Evolutionary conservation across 2,113 vertebrate genomes (phyloP).

Genomic region (Phalacrocorax pelagicus): DNA sequence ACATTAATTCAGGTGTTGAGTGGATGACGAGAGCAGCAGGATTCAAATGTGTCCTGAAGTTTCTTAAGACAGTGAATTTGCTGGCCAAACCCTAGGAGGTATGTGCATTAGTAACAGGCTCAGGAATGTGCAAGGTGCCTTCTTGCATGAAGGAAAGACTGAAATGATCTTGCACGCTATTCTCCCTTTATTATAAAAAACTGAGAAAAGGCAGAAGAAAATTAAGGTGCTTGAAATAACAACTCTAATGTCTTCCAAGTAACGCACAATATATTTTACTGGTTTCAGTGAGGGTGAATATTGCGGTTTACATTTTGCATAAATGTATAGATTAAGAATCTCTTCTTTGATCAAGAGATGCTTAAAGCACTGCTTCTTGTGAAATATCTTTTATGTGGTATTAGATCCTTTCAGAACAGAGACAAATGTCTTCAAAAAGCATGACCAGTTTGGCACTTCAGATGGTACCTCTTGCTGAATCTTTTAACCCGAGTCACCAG

Average conservation of each 20-base stretch:
- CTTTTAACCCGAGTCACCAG: background rate
- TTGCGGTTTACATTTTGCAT: background rate
- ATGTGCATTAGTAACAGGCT: fast-evolving
- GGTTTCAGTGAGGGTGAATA: background rate
- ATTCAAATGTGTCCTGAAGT: background rate
- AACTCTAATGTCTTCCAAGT: background rate
- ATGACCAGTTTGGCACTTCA: background rate
- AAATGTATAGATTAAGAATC: background rate
- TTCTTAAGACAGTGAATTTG: background rate
- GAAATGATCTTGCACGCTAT: background rate
- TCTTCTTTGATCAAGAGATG: background rate
- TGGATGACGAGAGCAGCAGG: background rate
- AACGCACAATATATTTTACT: background rate
- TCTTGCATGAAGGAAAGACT: background rate
- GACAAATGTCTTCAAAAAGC: background rate
- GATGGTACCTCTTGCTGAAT: background rate
- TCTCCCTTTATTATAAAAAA: background rate
- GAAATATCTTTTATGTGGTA: background rate
- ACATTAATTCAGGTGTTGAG: background rate
- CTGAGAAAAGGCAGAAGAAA: background rate
- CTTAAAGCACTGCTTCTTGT: background rate
- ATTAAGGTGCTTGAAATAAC: background rate
- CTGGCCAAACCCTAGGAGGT: background rate
- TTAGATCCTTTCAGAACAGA: background rate
- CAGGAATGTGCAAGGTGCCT: background rate